Conservation (phyloP, 1,140 invertebrate species). For the Thalassaphorura encarpata region DNA sequence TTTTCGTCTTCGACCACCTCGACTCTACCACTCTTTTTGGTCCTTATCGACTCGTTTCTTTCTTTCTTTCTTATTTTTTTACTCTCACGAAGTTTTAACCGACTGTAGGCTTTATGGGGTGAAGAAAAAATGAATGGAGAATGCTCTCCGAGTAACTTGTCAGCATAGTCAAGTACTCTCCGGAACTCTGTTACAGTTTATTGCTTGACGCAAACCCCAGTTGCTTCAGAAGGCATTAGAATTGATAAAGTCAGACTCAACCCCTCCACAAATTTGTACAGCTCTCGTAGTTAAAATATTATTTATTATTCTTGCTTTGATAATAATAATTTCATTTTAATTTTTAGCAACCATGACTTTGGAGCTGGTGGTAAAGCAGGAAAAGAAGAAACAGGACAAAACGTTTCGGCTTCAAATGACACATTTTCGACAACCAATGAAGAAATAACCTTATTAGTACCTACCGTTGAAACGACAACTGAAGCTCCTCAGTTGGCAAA, state of each 20-base stretch:
- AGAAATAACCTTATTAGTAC: not conserved
- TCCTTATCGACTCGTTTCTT: not conserved
- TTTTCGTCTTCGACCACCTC: not conserved
- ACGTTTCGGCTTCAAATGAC: not conserved
- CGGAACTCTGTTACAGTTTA: not conserved
- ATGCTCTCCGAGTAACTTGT: not conserved
- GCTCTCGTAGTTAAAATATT: not conserved
- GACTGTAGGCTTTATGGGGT: not conserved
- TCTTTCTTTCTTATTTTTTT: not conserved
- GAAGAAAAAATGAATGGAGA: not conserved
- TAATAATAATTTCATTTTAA: not conserved
- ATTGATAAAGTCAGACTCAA: not conserved
- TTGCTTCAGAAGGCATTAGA: not conserved
- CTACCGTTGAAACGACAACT: not conserved
- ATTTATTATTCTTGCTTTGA: not conserved
- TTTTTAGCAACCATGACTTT: not conserved
- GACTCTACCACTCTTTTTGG: not conserved
- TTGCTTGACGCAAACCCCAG: not conserved
- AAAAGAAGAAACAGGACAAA: not conserved
- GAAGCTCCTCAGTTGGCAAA: constrained; percentile 16
- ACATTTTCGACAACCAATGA: not conserved
- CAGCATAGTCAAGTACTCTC: not conserved
- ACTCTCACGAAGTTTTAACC: no score
- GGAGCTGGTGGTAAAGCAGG: not conserved
- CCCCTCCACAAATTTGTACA: not conserved